Percentiles rank a stretch among this genome's conserved stretches.
Conservation (phyloP, 1,140 invertebrate genomes). For the Zaprionus kolodkinae region DNA sequence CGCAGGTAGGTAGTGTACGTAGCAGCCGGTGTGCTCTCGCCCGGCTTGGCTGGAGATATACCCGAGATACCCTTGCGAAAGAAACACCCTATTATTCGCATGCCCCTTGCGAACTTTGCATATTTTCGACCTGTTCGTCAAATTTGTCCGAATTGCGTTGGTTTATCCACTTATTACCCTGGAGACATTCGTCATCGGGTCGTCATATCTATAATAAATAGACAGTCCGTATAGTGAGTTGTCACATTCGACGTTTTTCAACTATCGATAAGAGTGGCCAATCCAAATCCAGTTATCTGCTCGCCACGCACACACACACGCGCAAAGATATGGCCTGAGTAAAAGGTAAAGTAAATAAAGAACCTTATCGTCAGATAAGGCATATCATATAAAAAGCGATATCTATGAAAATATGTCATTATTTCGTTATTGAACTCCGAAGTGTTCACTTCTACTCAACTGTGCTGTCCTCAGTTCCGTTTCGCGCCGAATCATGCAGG, state of each 20-base stretch:
- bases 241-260: conserved; percentile 36
- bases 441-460: conserved; percentile 56
- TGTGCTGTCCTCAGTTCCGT: conserved; percentile 8
- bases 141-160: conserved; percentile 40
- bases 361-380: conserved; percentile 62
- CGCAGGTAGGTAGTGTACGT: conserved; percentile 10
- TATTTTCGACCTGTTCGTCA: conserved; percentile 48
- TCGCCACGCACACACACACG: conserved; percentile 51
- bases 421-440: conserved; percentile 79
- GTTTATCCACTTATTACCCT: conserved; percentile 35
- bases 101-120: not conserved
- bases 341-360: conserved; percentile 76
- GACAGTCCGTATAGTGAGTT: not conserved
- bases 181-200: conserved; percentile 60
- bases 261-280: conserved; percentile 72
- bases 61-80: not conserved
- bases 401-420: conserved; percentile 82
- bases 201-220: conserved; percentile 44
- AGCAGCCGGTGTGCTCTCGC: not conserved
- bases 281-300: conserved; percentile 78
- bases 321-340: conserved; percentile 45
- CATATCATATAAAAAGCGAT: conserved; percentile 81
- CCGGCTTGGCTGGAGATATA: not conserved
- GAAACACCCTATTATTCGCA: not conserved
- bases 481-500: not conserved